Conservation (phyloP, 2,888 invertebrate species). For the Sinelater perroti region DNA sequence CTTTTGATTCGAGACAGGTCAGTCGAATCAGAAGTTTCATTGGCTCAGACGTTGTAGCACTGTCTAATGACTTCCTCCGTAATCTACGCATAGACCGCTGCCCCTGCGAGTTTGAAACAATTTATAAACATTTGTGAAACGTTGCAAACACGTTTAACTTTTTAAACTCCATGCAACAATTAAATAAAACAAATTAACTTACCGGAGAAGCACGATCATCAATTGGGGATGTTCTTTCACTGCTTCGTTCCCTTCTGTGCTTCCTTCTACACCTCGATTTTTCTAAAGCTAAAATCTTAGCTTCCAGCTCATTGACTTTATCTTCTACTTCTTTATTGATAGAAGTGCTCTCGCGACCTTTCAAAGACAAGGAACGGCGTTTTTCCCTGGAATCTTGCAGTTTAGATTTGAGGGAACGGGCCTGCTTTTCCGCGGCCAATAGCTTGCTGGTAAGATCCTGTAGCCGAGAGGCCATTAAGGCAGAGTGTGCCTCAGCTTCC, state of each 20-base stretch:
- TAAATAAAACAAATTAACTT: slow-evolving; percentile 10
- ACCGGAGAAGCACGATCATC: slow-evolving; percentile 58
- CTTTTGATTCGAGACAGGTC: slow-evolving; percentile 80
- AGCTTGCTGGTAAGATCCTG: slow-evolving; percentile 85
- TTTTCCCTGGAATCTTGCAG: slow-evolving; percentile 81
- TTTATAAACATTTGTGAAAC: too few relatives aligned
- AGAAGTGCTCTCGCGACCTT: slow-evolving; percentile 80
- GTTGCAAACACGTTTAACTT: too few relatives aligned
- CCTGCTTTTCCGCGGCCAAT: slow-evolving; percentile 82
- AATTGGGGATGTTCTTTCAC: slow-evolving; percentile 53
- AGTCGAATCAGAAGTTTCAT: slow-evolving; percentile 82
- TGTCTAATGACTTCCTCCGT: slow-evolving; percentile 80
- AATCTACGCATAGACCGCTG: slow-evolving; percentile 63
- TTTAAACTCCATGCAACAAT: too few relatives aligned
- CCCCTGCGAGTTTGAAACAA: slow-evolving; percentile 15
- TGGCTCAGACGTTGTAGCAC: slow-evolving; percentile 79
- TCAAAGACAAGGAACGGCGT: slow-evolving; percentile 81
- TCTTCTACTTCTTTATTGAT: slow-evolving; percentile 86
- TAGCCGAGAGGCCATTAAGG: slow-evolving; percentile 83
- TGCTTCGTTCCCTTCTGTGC: slow-evolving; percentile 63
- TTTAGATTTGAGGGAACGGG: slow-evolving; percentile 80
- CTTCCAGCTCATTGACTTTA: slow-evolving; percentile 82
- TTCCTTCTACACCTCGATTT: slow-evolving; percentile 58
- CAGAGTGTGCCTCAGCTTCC: slow-evolving; percentile 75
- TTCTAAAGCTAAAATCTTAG: slow-evolving; percentile 76